A percentile compares a stretch with the other conserved stretches of the same genome.
These are phyloP conservation scores for Leucophenga montana DNA, from an alignment of 2,888 invertebrate genomes.

Conservation along the genomic window DNA sequence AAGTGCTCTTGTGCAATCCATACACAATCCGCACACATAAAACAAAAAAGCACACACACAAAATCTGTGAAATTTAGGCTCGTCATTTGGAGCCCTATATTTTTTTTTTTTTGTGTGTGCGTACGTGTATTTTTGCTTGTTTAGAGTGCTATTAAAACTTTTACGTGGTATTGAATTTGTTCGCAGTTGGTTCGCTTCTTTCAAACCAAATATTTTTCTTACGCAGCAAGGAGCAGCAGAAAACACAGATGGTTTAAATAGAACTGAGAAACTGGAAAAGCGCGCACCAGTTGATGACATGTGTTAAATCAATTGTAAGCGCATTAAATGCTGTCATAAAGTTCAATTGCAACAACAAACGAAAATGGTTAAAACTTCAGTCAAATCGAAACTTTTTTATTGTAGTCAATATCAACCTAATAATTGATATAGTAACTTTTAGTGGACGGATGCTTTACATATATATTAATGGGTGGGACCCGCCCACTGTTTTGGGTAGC, in stretches of 20 bases:
- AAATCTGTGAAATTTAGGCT: background rate
- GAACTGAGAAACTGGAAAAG: too few species aligned
- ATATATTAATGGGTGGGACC: too few species aligned
- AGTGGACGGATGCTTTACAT: too few species aligned
- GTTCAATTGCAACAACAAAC: background rate
- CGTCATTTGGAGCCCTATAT: too few species aligned
- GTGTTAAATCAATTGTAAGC: conserved; percentile 16
- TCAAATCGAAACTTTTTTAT: background rate
- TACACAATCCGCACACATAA: background rate
- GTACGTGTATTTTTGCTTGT: background rate
- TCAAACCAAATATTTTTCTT: background rate
- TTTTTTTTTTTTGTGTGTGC: background rate
- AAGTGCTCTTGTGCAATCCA: background rate
- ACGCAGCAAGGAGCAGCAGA: background rate
- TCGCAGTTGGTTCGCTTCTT: conserved; percentile 2
- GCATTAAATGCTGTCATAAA: conserved; percentile 14
- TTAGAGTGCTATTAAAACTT: conserved; percentile 19
- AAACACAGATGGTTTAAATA: background rate
- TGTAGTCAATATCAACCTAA: too few species aligned
- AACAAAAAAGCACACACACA: background rate
- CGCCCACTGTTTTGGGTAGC: too few species aligned
- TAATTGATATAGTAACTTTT: too few species aligned
- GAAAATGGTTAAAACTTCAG: too few species aligned
- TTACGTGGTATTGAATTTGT: conserved; percentile 11
- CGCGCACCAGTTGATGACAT: conserved; percentile 8